Evolutionary conservation across 2,113 vertebrate species (phyloP), one percentile per base, ranked within the genome.

Genomic region (Phyllostomus hastatus): DNA sequence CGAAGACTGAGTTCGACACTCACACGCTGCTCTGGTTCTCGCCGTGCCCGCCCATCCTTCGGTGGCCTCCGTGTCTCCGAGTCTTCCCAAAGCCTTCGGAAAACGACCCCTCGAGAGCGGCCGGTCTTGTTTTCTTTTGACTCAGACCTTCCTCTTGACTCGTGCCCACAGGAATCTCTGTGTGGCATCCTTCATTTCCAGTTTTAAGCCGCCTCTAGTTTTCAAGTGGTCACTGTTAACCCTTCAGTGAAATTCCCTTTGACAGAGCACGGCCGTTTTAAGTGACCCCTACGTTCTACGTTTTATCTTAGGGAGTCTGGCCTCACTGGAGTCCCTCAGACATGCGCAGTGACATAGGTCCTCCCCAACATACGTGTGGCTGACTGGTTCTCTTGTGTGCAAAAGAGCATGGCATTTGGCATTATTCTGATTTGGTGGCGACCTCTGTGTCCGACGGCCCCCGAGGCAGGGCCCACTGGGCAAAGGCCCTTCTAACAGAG

Each of bases 221-320:
- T 87, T 38, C 22, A 87, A 87, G 89, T 72, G 66, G 91, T 84
- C 54, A 31, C n/a, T 35, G 50, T 80, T 72, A 48, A 82, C 46
- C 61, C 75, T 61, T 61, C 4, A 46, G 61, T 52, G 35, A 85
- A 41, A 50, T 67, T 76, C 33, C 31, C 52, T 35, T 6, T 24
- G 46, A 17, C 0, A 26, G 7, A 66, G 46, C 85, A 38, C 24
- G n/a, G 67, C 0, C 1, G 17, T 70, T 48, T 28, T 54, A 50
- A 57, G 43, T 22, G 46, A 43, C 15, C 22, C 35, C 26, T 16
- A 16, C 6, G 43, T 11, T n/a, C 43, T 75, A 16, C 17, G 4
- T 59, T 86, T 41, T 35, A n/a, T 66, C 82, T 41, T 50, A 48
- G 52, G 57, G 15, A 1, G 6, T 28, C 46, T 33, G 88, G 17